Conservation (phyloP, 2,888 invertebrate species). For the Xylocampa areola region DNA sequence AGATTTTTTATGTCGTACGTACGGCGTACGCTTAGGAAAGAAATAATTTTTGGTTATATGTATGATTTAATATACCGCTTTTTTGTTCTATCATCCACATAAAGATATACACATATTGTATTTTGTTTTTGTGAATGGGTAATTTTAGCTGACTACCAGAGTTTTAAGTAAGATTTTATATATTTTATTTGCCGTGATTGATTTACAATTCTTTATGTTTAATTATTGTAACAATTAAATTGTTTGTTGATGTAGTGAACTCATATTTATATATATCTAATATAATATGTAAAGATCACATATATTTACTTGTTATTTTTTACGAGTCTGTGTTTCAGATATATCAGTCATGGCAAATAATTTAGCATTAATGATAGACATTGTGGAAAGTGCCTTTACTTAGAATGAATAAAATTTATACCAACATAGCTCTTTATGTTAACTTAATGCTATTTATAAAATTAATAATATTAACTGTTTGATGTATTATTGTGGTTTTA, state of each 20-base stretch:
- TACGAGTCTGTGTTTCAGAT: slow-evolving; percentile 51
- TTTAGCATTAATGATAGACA: slow-evolving; percentile 82
- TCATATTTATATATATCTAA: slow-evolving; percentile 24
- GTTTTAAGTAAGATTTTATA: slow-evolving; percentile 64
- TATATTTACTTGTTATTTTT: slow-evolving; percentile 43
- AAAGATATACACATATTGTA: slow-evolving; percentile 56
- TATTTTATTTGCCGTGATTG: slow-evolving; percentile 66
- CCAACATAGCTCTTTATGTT: slow-evolving; percentile 90
- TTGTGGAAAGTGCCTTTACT: slow-evolving; percentile 89
- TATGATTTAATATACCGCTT: slow-evolving; percentile 52
- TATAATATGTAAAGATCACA: slow-evolving; percentile 48
- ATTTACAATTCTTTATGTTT: slow-evolving; percentile 48
- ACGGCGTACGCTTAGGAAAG: slow-evolving; percentile 36
- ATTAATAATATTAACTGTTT: slow-evolving; percentile 89
- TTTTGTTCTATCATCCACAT: slow-evolving; percentile 56
- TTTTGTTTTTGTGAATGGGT: slow-evolving; percentile 80
- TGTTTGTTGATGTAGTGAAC: slow-evolving; percentile 48
- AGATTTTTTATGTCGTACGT: slow-evolving; percentile 41
- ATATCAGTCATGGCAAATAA: slow-evolving; percentile 80
- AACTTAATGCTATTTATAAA: slow-evolving; percentile 89
- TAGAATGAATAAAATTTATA: slow-evolving; percentile 89
- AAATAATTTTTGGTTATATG: slow-evolving; percentile 37
- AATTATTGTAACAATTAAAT: slow-evolving; percentile 56
- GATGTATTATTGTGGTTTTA: slow-evolving; percentile 78
- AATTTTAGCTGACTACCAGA: slow-evolving; percentile 82